Base-by-base conservation (phyloP, 2,888 invertebrate genomes). In the Lasioglossum malachurum region DNA sequence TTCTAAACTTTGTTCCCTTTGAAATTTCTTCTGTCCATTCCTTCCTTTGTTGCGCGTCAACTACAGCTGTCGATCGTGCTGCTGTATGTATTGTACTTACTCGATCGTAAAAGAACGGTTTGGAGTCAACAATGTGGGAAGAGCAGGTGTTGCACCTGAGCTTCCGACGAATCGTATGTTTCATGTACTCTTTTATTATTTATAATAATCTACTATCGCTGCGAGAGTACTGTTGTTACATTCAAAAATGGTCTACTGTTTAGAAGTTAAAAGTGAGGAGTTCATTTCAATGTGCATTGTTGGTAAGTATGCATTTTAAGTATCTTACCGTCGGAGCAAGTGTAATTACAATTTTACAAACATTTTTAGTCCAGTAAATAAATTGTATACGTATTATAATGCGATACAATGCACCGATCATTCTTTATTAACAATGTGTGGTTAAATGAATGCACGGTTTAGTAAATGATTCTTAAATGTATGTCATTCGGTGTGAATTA, bases 261-360 rank as follows among this genome's bases (percentile, higher is more conserved):
- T 14, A 38, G 12, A n/a, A 71, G 14, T 41, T 41, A 38, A 38
- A 41, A 41, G 41, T 41, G 4, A 41, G 3, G 8, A 19, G 10
- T 3, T 19, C 23, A 38, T 69, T 69, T 38, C 8, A 19, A 69
- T 8, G 0, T 38, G 10, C 2, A 19, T 49, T 27, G 69, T 53
- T 31, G 27, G 78, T 69, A 77, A 78, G 78, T 77, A 77, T 19
- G 71, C 19, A 49, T 19, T 53, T 38, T 46, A n/a, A 53, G 16
- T 77, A 78, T 27, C 19, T 78, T 38, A 71, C 53, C 53, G 41
- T 53, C 41, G 3, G 69, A 78, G 67, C 8, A 67, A 31, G n/a
- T n/a, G 16, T 38, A 23, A 41, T 49, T n/a, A 12, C n/a, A 35
- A 23, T 41, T 67, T 31, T 23, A 67, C 67, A 35, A 23, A 31